phyloP scores from a whole-genome alignment of 2,113 vertebrate genomes.

The Dipodomys stephensi region DNA sequence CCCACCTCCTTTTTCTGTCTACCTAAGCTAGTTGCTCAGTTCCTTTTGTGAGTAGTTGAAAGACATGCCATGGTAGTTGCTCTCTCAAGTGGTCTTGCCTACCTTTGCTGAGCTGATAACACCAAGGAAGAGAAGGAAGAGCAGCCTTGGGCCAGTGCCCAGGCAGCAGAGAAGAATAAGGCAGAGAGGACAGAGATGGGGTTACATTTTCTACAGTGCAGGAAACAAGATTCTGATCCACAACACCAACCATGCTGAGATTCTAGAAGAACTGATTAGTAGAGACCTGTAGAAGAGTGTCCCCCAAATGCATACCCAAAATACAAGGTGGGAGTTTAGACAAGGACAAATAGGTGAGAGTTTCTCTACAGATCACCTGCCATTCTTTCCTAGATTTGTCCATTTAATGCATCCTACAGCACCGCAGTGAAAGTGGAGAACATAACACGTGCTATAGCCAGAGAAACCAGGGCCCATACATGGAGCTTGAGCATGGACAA shows the following conservation, averaged over 20 bases:
- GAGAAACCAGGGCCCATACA: neutral
- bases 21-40: too few relatives aligned
- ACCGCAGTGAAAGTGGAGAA: neutral
- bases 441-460: neutral
- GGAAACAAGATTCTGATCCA: neutral
- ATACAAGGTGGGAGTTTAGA: neutral
- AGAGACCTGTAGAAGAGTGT: neutral
- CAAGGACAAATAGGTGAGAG: accelerated
- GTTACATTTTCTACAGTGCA: neutral
- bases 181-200: neutral
- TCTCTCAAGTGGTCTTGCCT: too few relatives aligned
- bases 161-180: too few relatives aligned
- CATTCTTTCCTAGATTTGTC: neutral
- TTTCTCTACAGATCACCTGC: neutral
- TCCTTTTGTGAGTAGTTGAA: too few relatives aligned
- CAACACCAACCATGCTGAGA: neutral
- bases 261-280: neutral
- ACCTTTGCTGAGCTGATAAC: too few relatives aligned
- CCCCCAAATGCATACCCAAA: accelerated
- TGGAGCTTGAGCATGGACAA: neutral
- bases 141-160: too few relatives aligned
- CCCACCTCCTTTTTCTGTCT: too few relatives aligned
- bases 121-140: too few relatives aligned
- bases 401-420: neutral
- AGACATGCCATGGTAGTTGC: too few relatives aligned